Base-by-base conservation (phyloP, 2,888 invertebrate genomes). In the Philereme vetulata region DNA sequence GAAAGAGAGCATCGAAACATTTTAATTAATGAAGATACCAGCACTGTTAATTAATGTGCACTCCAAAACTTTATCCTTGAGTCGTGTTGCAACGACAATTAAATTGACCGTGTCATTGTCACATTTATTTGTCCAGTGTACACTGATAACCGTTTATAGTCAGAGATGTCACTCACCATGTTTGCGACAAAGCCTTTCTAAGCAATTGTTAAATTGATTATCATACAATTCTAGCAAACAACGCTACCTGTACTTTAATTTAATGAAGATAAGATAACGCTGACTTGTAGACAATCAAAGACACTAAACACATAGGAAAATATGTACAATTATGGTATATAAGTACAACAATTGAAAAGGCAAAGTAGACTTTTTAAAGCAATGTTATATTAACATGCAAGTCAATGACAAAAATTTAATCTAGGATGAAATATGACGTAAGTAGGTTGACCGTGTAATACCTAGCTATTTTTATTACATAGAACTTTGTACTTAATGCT, bases 141-240 rank as follows among this genome's bases (percentile, higher is more conserved):
- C 72, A 80, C 72, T 74, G 68, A 62, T 71, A 81, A 78, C 67
- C 54, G 59, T 58, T 58, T 61, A 68, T 82, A 76, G 83, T 80
- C 84, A 79, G 71, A 74, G 76, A 83, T 84, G 86, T 84, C 87
- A 84, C 61, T 68, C 43, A 58, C 69, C 78, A 79, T 84, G 82
- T 85, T 84, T 84, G 84, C 72, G 63, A 68, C 65, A 75, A 80
- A 59, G 49, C 58, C 11, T 43, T 78, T 80, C 81, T 75, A 81
- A 77, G 77, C 68, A 47, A 75, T 80, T 76, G 72, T 77, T 75
- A 79, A 84, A 86, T 84, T 87, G 84, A 88, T 89, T 84, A 81
- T 82, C 81, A 85, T 70, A 71, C 71, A 67, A 68, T 73, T 71
- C 62, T 61, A 67, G 74, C 70, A 84, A 85, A 86, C 76, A 86